A percentile compares a stretch with the other conserved stretches of the same genome.
phyloP scores from a whole-genome alignment of 2,797 vertebrate species.

The Neopelma chrysocephalum region DNA sequence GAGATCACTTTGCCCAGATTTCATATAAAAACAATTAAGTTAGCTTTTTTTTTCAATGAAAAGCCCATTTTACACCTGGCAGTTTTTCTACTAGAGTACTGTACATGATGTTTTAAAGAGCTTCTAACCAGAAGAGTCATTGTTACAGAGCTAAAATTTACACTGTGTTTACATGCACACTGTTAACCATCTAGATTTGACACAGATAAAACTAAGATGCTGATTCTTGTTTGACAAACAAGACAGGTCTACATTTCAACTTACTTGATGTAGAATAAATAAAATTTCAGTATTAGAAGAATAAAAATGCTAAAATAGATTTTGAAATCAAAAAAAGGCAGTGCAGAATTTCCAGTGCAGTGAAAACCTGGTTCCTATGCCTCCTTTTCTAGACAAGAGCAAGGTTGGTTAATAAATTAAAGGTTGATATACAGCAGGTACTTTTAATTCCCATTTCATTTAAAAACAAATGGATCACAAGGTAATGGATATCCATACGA shows the following conservation, averaged over 20 bases:
- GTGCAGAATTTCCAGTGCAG: conserved; percentile 34
- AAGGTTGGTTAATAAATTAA: conserved; percentile 30
- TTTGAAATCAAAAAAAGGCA: conserved; percentile 43
- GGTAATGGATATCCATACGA: conserved; percentile 39
- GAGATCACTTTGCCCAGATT: conserved; percentile 19
- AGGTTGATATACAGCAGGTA: conserved; percentile 11
- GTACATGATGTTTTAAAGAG: conserved; percentile 46
- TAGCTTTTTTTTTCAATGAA: background rate
- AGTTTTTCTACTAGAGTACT: conserved; percentile 66
- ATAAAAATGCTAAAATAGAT: conserved; percentile 53
- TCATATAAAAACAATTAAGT: conserved; percentile 17
- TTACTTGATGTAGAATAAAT: conserved; percentile 41
- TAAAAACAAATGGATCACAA: conserved; percentile 45
- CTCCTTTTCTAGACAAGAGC: conserved; percentile 29
- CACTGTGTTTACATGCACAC: conserved; percentile 51
- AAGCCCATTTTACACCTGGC: conserved; percentile 8
- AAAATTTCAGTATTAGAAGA: conserved; percentile 45
- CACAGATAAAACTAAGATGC: conserved; percentile 59
- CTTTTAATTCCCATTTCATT: conserved; percentile 47
- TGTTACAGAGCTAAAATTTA: conserved; percentile 58
- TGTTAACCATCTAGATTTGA: conserved; percentile 61
- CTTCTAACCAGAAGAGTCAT: conserved; percentile 43
- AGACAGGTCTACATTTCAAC: conserved; percentile 63
- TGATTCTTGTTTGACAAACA: conserved; percentile 62
- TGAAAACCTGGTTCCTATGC: conserved; percentile 27